Base-by-base conservation (phyloP, 2,888 invertebrate species). In the Chrysolina americana region DNA sequence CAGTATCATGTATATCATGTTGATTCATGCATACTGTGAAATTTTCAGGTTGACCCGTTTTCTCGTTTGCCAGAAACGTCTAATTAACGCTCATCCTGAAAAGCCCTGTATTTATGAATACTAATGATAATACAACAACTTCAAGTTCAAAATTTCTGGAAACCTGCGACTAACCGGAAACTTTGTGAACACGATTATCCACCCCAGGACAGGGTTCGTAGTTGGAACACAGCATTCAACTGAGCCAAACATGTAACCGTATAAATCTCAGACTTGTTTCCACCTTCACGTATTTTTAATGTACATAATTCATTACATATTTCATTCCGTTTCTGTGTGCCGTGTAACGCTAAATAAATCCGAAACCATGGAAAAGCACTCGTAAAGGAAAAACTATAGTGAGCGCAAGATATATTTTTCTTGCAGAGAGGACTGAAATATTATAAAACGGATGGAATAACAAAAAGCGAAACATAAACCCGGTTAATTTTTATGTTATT, bases 341-440 rank as follows among this genome's bases (percentile, higher is more conserved):
- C 59, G 59, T 59, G 59, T 59, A 59, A 28, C 59, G n/a, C 59
- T 59, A 28, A 59, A 59, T 59, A 59, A 59, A 59, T 59, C 59
- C 36, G 28, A 23, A 28, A 36, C n/a, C 59, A 59, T 59, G 59
- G 59, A 36, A 59, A 36, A 59, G 36, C 59, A n/a, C n/a, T 17
- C n/a, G 59, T 13, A 28, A 59, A 59, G 28, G 59, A 59, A 59
- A 59, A 28, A 36, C 36, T 28, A n/a, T n/a, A n/a, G 50, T 28
- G 28, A 59, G 59, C 17, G 15, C 17, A 36, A 59, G 59, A 36
- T 59, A 36, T 59, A 59, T 59, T 59, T 59, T 59, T 28, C 17
- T 59, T 59, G 59, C 53, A 21, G 53, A 53, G 10, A 53, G 53
- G 21, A 53, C 19, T 21, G 53, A 53, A 53, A 53, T 53, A 53